Evolutionary conservation across 2,797 vertebrate species (phyloP), one percentile per base, ranked within the genome.

Genomic region (Hipposideros larvatus): DNA sequence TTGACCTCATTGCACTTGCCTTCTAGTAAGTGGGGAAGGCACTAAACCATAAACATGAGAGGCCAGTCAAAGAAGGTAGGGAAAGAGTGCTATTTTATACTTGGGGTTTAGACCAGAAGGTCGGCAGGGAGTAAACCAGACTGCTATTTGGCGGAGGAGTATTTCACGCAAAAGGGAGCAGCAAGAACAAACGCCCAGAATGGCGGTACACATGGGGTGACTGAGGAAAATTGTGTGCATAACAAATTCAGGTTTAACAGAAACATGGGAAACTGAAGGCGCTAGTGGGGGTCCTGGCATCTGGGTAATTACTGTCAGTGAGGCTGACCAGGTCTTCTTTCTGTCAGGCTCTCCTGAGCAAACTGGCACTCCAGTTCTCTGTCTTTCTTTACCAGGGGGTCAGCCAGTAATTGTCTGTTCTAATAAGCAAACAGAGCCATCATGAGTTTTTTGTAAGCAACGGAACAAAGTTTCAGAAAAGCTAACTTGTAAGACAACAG

Each of bases 251-350:
- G 51, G 8, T 61, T 65, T 65, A 59, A 59, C 1, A 11, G 46
- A 70, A 68, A 41, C 22, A 11, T 2, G n/a, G 43, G 71, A 7
- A 59, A 7, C 21, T 8, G n/a, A 31, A 22, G 57, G 59, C 15
- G 11, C 22, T 0, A 37, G n/a, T 63, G 61, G 86, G 37, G 48
- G 21, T 41, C 37, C 19, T 14, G 55, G 46, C 0, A 0, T 16
- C 55, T 31, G 57, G 7, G 6, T 21, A 34, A 1, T n/a, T 11
- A 1, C 1, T 0, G 1, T 59, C 5, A 5, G 4, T 0, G 9
- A 51, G 37, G 59, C 22, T 13, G 57, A 15, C 51, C 4, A 46
- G 59, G 19, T 26, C 37, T 1, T 18, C 5, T 2, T 13, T 63
- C 9, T 0, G 18, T 46, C 28, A 28, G 10, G 26, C 19, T 78